Conservation (phyloP, 1,140 invertebrate species). For the Plutomurus gul region DNA sequence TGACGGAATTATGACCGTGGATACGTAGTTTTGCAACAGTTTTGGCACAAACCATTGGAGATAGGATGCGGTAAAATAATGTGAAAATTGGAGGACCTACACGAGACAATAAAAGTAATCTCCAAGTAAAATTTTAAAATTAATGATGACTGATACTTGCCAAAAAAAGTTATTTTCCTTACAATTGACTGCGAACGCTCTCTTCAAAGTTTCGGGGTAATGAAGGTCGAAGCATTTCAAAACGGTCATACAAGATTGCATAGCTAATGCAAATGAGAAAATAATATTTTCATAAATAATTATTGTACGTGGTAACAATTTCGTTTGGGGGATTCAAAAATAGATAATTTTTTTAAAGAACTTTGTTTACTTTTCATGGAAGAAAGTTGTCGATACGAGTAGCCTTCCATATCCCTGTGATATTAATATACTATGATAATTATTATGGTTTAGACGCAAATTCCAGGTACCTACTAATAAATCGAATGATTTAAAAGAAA, state of each 20-base stretch:
- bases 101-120: not conserved
- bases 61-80: slow-evolving; percentile 1
- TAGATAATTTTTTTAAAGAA: not conserved
- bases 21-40: slow-evolving; percentile 20
- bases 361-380: slow-evolving; percentile 8
- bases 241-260: slow-evolving; percentile 3
- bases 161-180: not conserved
- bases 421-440: too few relatives aligned
- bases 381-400: slow-evolving; percentile 21
- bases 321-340: not conserved
- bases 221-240: slow-evolving; percentile 8
- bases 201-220: slow-evolving; percentile 34
- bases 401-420: slow-evolving; percentile 32
- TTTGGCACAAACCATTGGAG: slow-evolving; percentile 31
- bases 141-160: not conserved
- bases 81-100: slow-evolving; percentile 32
- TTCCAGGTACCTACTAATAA: too few relatives aligned
- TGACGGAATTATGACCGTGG: not conserved
- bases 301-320: not conserved
- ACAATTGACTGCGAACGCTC: slow-evolving; percentile 36
- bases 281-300: not conserved
- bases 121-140: not conserved
- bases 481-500: too few relatives aligned
- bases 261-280: not conserved
- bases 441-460: too few relatives aligned